Evolutionary conservation across 2,113 vertebrate genomes (phyloP).

Genomic region (Hydropotes inermis): DNA sequence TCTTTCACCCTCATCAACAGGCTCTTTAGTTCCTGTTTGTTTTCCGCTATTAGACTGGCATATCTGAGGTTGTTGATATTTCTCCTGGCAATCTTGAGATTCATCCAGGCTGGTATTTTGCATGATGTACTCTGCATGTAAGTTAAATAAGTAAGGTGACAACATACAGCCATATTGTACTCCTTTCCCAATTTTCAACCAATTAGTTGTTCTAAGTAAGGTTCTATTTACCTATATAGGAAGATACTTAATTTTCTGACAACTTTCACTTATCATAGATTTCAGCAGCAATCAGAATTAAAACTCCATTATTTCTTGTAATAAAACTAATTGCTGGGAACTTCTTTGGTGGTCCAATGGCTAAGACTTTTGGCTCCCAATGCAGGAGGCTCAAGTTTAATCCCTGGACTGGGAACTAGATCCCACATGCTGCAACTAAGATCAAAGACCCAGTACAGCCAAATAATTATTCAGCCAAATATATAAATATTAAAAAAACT

Average conservation of each 20-base stretch:
- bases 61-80: not conserved
- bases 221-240: not conserved
- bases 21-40: not conserved
- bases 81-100: not conserved
- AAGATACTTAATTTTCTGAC: slow-evolving; percentile 8
- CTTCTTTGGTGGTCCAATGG: not conserved
- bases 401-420: not conserved
- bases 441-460: not conserved
- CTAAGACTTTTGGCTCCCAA: not conserved
- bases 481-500: not conserved
- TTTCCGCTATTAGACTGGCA: not conserved
- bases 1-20: not conserved
- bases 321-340: not conserved
- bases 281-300: not conserved
- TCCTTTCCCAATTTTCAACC: not conserved
- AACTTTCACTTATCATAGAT: not conserved
- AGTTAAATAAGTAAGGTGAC: not conserved
- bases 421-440: not conserved
- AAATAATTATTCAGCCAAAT: not conserved
- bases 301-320: not conserved
- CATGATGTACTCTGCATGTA: not conserved
- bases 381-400: not conserved
- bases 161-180: not conserved
- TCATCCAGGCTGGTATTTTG: not conserved
- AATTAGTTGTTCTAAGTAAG: not conserved